These are phyloP conservation scores for Formica selysi DNA, from an alignment of 1,140 invertebrate species.

Conservation along the genomic window DNA sequence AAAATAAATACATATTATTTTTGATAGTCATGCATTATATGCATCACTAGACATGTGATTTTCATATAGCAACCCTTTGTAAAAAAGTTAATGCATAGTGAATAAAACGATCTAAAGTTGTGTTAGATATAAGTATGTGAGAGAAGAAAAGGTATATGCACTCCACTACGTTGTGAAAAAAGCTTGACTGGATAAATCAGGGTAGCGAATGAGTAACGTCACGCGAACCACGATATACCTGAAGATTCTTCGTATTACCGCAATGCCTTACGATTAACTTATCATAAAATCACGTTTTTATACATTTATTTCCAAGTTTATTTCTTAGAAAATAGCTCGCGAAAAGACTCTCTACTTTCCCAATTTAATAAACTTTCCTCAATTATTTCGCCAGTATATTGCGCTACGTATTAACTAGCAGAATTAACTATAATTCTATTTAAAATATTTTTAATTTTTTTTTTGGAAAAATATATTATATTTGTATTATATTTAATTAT, in stretches of 20 bases:
- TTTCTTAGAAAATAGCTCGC: conserved; percentile 43
- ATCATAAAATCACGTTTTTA: conserved; percentile 47
- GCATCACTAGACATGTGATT: background rate
- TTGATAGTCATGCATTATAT: background rate
- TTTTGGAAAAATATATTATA: background rate
- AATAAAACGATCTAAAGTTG: conserved; percentile 3
- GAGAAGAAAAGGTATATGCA: conserved; percentile 24
- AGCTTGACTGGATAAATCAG: conserved; percentile 50
- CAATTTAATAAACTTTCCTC: conserved; percentile 15
- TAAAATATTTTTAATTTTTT: background rate
- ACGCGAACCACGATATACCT: conserved; percentile 51
- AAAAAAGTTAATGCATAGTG: conserved; percentile 3
- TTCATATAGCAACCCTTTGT: background rate
- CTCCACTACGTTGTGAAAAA: conserved; percentile 22
- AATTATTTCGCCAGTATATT: background rate
- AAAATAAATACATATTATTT: background rate
- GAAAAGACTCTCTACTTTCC: conserved; percentile 15
- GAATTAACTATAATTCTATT: background rate
- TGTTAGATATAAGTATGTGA: conserved; percentile 1
- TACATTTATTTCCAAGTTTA: conserved; percentile 13
- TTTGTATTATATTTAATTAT: background rate
- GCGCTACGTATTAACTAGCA: background rate
- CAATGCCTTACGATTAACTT: conserved; percentile 54
- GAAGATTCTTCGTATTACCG: conserved; percentile 61
- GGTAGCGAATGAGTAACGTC: conserved; percentile 49